Evolutionary conservation across 2,113 vertebrate species (phyloP).

Genomic region (Redunca redunca): DNA sequence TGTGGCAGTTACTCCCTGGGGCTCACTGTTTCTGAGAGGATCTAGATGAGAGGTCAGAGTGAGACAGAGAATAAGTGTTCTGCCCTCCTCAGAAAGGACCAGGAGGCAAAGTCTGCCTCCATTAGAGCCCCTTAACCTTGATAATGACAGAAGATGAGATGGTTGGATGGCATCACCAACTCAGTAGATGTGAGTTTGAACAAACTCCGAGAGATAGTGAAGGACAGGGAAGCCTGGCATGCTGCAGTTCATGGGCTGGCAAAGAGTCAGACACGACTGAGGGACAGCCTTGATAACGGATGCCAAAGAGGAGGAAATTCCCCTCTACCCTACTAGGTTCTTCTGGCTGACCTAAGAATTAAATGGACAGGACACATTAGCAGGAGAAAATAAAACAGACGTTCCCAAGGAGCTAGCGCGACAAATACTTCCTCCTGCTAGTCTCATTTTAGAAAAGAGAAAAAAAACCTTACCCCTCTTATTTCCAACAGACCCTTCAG

Average conservation of each 20-base stretch:
- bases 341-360: not conserved
- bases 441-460: not conserved
- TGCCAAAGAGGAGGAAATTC: not conserved
- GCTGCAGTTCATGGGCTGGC: not conserved
- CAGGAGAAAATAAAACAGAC: not conserved
- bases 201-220: not conserved
- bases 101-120: not conserved
- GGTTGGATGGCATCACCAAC: not conserved
- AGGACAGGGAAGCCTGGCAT: not conserved
- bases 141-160: not conserved
- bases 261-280: not conserved
- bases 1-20: not conserved
- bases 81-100: not conserved
- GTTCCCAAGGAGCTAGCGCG: not conserved
- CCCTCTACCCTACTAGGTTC: not conserved
- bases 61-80: not conserved
- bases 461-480: not conserved
- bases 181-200: not conserved
- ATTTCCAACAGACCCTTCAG: not conserved
- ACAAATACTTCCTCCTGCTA: not conserved
- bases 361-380: not conserved
- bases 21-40: not conserved
- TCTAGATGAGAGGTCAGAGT: not conserved
- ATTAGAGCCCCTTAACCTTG: not conserved
- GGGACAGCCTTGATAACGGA: not conserved